Evolutionary conservation across 2,113 vertebrate species (phyloP).

Genomic region (Actenoides lindsayi): DNA sequence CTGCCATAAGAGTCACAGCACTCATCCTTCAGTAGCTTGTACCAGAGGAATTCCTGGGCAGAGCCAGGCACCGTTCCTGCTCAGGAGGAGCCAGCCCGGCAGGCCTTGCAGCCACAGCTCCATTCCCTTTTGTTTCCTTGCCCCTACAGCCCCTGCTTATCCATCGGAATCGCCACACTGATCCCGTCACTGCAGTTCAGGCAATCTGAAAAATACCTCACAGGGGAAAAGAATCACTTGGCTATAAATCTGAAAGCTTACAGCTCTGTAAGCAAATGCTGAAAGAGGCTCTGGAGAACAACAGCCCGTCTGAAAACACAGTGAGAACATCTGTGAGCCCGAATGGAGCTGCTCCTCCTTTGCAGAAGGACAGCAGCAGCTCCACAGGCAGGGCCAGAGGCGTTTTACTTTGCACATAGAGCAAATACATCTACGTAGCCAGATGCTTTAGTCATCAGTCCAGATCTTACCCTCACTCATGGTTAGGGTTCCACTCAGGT

Average conservation of each 20-base stretch:
- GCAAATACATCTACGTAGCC: not conserved
- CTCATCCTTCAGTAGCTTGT: constrained; percentile 17
- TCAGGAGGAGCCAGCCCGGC: not conserved
- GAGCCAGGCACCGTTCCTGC: not conserved
- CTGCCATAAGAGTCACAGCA: not conserved
- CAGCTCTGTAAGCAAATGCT: constrained; percentile 11
- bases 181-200: constrained; percentile 49
- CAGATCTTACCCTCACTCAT: not conserved
- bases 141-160: constrained; percentile 17
- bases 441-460: not conserved
- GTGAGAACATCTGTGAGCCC: not conserved
- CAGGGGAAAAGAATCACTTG: not conserved
- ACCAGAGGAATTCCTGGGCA: constrained; percentile 34
- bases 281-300: not conserved
- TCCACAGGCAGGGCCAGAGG: not conserved
- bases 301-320: not conserved
- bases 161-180: constrained; percentile 44
- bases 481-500: not conserved
- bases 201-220: constrained; percentile 39
- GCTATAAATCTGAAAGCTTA: constrained; percentile 32
- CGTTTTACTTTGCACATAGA: not conserved
- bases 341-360: not conserved
- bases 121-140: constrained; percentile 10
- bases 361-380: not conserved
- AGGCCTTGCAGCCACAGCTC: not conserved